A percentile compares a stretch with the other conserved stretches of the same genome.
phyloP scores from a whole-genome alignment of 2,888 invertebrate genomes.

The Microplitis deprimator region DNA sequence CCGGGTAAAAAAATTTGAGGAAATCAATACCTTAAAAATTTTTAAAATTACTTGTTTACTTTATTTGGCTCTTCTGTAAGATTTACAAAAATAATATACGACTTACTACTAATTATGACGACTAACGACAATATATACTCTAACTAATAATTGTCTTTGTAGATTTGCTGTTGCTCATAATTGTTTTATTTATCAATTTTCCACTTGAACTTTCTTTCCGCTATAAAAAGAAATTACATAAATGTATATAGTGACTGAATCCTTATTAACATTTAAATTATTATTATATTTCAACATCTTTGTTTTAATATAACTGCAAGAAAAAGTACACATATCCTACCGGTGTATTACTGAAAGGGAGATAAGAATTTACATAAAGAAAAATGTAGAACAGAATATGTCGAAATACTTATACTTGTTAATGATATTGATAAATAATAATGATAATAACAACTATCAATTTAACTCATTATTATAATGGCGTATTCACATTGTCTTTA shows the following conservation, averaged over 20 bases:
- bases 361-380: slow-evolving; percentile 29
- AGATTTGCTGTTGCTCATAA: too few species aligned
- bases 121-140: too few species aligned
- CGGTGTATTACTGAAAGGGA: not conserved
- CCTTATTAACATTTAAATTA: not conserved
- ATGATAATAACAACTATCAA: not conserved
- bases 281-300: not conserved
- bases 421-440: slow-evolving; percentile 22
- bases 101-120: not conserved
- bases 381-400: slow-evolving; percentile 11
- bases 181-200: too few species aligned
- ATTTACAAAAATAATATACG: not conserved
- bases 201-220: too few species aligned
- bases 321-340: not conserved
- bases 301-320: not conserved
- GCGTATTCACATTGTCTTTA: not conserved
- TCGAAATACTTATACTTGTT: slow-evolving; percentile 4
- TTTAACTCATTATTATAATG: not conserved
- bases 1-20: too few species aligned
- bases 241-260: too few species aligned
- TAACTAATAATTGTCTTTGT: too few species aligned
- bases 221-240: too few species aligned
- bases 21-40: too few species aligned
- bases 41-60: too few species aligned
- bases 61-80: too few species aligned